Base-by-base conservation (phyloP, 1,140 invertebrate genomes). In the Zophobas morio region DNA sequence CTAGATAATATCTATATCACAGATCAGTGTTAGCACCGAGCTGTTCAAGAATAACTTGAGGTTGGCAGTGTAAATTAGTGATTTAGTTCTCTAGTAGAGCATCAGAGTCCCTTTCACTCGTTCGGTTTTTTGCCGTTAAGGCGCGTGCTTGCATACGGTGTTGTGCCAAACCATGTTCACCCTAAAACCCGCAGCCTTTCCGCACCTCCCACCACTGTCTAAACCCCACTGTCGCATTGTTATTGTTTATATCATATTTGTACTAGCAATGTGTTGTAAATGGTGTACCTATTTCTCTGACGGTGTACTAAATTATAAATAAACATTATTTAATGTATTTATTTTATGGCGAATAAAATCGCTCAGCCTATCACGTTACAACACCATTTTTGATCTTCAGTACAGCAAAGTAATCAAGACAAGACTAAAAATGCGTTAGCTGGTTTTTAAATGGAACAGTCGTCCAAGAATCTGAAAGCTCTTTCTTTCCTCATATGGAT, bases 221-320 rank as follows among this genome's bases (percentile, higher is more conserved):
- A 42, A 60, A 66, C 60, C 57, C 54, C 47, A 76, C 78, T 76
- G 74, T 70, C 77, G 72, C 75, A 73, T 80, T 84, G 78, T 80
- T 84, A 82, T 81, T 77, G 82, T 84, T 83, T 84, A 80, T 81
- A 84, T 84, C 80, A 84, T 84, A 79, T 84, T 83, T 83, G 80
- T 83, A 84, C 80, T 84, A 82, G 81, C 78, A 80, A 80, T 82
- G 79, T 81, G 82, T 82, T 82, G 82, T 83, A 81, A 81, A 81
- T 83, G 82, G 81, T 84, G 80, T 83, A 84, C 79, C 78, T 83
- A 84, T 82, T 84, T 82, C 83, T 79, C 78, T 83, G 81, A 83
- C 77, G 72, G 79, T 82, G 81, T 82, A 82, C 79, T 83, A 82
- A 82, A 80, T 75, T 76, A 79, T 75, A 81, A 81, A 78, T 79